phyloP scores from a whole-genome alignment of 2,113 vertebrate species.

The Panthera tigris region DNA sequence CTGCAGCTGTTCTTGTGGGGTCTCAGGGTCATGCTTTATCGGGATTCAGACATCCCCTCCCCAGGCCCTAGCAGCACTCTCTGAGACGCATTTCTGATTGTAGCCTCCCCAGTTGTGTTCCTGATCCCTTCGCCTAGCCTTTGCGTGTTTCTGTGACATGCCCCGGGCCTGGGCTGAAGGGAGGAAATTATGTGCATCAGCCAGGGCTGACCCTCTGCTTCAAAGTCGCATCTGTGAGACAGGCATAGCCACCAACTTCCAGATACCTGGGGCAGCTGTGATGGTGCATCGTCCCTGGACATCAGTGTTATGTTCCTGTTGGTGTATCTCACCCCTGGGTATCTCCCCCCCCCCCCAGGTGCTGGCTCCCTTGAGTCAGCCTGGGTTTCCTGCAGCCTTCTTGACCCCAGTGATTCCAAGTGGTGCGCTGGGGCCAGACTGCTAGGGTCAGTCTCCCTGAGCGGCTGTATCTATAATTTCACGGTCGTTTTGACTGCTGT shows the following conservation, averaged over 20 bases:
- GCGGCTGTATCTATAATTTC: neutral
- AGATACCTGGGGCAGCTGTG: neutral
- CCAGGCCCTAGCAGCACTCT: neutral
- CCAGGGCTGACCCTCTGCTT: neutral
- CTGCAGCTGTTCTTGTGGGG: neutral
- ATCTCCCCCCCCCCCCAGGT: no score
- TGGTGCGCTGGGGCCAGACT: neutral
- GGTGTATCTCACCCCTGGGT: neutral
- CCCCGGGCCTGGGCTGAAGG: neutral
- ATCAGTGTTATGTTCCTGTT: neutral
- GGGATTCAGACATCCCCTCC: no score
- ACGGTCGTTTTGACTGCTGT: neutral
- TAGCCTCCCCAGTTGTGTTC: neutral
- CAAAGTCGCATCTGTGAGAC: neutral
- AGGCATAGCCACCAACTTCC: neutral
- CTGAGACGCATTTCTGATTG: neutral
- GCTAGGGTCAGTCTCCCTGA: neutral
- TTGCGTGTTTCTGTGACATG: fast-evolving
- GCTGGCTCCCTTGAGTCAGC: neutral
- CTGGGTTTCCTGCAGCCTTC: neutral
- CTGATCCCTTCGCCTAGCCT: neutral
- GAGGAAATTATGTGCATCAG: no score
- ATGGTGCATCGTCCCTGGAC: neutral
- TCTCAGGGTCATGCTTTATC: neutral
- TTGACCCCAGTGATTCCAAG: neutral